Percentiles rank a stretch among this genome's conserved stretches.
phyloP scores from a whole-genome alignment of 2,113 vertebrate genomes.

The Triplophysa dalaica region DNA sequence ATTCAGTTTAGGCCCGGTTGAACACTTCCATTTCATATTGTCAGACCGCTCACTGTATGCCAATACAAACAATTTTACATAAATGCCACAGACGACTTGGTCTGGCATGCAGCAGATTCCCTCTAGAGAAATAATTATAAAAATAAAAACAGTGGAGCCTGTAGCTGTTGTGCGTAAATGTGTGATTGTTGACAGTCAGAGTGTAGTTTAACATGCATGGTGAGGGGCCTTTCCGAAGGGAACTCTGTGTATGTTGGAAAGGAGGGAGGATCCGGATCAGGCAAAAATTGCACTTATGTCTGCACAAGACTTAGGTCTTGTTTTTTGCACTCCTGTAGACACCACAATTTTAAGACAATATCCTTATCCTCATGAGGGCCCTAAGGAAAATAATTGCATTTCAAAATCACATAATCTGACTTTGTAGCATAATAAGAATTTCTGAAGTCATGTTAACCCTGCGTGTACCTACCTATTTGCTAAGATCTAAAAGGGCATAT shows the following conservation, averaged over 20 bases:
- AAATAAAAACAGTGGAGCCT: conserved; percentile 81
- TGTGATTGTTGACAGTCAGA: conserved; percentile 80
- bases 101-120: conserved; percentile 54
- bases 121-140: conserved; percentile 82
- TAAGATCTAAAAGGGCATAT: not conserved
- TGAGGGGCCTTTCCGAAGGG: conserved; percentile 66
- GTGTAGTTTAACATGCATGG: conserved; percentile 77
- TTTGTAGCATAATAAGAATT: conserved; percentile 30
- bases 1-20: conserved; percentile 52
- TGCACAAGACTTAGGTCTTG: no score
- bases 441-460: not conserved
- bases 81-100: conserved; percentile 57
- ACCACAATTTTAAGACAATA: conserved; percentile 11
- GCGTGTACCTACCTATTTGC: conserved; percentile 3
- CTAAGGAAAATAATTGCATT: conserved; percentile 5
- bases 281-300: conserved; percentile 30
- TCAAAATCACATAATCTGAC: conserved; percentile 4
- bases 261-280: conserved; percentile 3
- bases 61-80: conserved; percentile 37
- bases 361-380: conserved; percentile 24
- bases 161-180: conserved; percentile 74
- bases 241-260: conserved; percentile 35
- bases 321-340: not conserved
- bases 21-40: conserved; percentile 49
- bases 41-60: conserved; percentile 20